phyloP scores from a whole-genome alignment of 2,888 invertebrate genomes.

The Dolichopus griseipennis region DNA sequence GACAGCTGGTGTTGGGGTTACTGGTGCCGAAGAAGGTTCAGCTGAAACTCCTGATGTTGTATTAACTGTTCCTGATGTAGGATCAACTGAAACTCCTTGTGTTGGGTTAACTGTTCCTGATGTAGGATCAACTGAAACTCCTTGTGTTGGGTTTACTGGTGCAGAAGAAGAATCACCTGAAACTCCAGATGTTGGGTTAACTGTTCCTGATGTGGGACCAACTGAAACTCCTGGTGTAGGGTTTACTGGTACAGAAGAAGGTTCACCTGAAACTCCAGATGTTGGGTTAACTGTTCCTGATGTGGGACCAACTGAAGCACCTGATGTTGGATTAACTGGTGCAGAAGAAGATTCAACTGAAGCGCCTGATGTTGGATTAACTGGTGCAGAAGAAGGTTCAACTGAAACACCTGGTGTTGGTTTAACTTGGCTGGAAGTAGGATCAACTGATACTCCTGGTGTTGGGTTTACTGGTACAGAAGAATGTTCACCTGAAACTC shows the following conservation, averaged over 20 bases:
- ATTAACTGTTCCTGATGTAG: not conserved
- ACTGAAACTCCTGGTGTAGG: no score
- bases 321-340: not conserved
- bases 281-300: not conserved
- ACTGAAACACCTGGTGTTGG: not conserved
- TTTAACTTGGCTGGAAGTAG: not conserved
- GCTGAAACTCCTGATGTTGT: no score
- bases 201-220: slow-evolving; percentile 11
- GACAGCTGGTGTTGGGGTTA: not conserved
- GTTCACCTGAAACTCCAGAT: no score
- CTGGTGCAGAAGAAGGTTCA: not conserved
- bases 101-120: slow-evolving; percentile 2
- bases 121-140: no score
- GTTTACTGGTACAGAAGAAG: no score
- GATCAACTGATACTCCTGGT: no score
- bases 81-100: not conserved
- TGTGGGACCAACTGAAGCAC: not conserved
- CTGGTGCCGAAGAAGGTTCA: not conserved
- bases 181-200: not conserved
- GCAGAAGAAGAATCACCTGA: not conserved
- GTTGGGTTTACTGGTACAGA: not conserved
- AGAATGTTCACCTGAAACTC: not conserved
- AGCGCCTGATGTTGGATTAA: no score
- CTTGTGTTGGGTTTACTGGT: not conserved
- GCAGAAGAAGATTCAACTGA: not conserved